A percentile compares a stretch with the other conserved stretches of the same genome.
phyloP scores from a whole-genome alignment of 2,888 invertebrate genomes.

The Sminthurides aquaticus region DNA sequence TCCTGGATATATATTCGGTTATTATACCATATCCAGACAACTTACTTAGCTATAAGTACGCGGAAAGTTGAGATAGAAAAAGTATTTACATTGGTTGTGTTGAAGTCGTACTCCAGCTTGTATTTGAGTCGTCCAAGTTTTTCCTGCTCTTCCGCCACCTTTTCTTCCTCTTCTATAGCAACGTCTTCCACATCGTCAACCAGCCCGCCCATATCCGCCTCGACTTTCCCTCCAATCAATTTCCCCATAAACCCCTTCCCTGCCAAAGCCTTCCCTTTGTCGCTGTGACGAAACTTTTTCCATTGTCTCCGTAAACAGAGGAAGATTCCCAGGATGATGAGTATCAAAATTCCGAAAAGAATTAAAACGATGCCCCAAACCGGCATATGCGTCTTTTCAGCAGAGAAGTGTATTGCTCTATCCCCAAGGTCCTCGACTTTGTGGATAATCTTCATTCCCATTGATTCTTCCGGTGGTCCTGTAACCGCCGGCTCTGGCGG shows the following conservation, averaged over 20 bases:
- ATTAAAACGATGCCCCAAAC: slow-evolving; percentile 41
- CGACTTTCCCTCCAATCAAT: slow-evolving; percentile 36
- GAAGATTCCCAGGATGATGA: slow-evolving; percentile 32
- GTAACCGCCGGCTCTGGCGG: slow-evolving; percentile 25
- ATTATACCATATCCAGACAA: too few relatives aligned
- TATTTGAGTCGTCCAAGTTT: slow-evolving; percentile 40
- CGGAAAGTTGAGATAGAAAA: neutral
- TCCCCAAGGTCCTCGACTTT: slow-evolving; percentile 31
- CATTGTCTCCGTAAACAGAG: slow-evolving; percentile 39
- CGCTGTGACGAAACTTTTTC: slow-evolving; percentile 32
- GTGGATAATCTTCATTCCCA: slow-evolving; percentile 29
- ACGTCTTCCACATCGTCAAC: slow-evolving; percentile 33
- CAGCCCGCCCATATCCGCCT: slow-evolving; percentile 30
- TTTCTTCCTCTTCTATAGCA: slow-evolving; percentile 32
- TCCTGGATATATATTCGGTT: too few relatives aligned
- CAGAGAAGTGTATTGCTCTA: slow-evolving; percentile 32
- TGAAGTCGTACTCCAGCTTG: slow-evolving; percentile 42
- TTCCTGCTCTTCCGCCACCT: slow-evolving; percentile 32
- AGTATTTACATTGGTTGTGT: slow-evolving; percentile 37
- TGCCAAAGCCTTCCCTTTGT: slow-evolving; percentile 35
- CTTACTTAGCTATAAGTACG: too few relatives aligned
- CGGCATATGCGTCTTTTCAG: slow-evolving; percentile 40
- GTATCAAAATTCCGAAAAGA: slow-evolving; percentile 37
- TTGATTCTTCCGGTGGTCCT: slow-evolving; percentile 32
- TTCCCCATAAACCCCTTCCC: slow-evolving; percentile 40